A percentile compares a stretch with the other conserved stretches of the same genome.
These are phyloP conservation scores for Heliopora coerulea DNA, from an alignment of 92 coral and sea anemone species.

Conservation along the genomic window DNA sequence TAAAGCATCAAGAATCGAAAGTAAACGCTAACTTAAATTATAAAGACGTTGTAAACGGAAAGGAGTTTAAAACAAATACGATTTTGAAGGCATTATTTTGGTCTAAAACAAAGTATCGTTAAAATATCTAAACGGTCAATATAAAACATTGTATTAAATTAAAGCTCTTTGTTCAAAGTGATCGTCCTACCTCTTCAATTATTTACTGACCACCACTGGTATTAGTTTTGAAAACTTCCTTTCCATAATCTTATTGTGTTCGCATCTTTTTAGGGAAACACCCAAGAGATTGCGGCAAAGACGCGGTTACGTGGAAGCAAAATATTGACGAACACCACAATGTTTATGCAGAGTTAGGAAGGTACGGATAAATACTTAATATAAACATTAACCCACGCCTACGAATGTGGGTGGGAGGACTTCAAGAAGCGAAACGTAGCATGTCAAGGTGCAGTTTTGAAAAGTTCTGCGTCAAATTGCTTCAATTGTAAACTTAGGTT, in stretches of 20 bases:
- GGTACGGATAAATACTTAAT: slow-evolving; percentile 40
- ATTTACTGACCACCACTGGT: slow-evolving; percentile 5
- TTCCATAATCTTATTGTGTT: slow-evolving; percentile 14
- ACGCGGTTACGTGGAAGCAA: slow-evolving; percentile 64
- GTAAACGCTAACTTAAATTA: background rate
- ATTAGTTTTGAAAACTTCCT: background rate
- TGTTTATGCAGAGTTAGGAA: slow-evolving; percentile 95
- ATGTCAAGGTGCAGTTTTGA: too few species aligned
- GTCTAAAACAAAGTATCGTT: background rate
- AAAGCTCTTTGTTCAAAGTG: slow-evolving; percentile 8
- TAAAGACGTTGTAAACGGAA: too few species aligned
- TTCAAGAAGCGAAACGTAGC: too few species aligned
- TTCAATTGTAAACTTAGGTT: too few species aligned
- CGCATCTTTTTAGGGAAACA: background rate
- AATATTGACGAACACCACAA: slow-evolving; percentile 77
- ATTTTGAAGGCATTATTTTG: too few species aligned
- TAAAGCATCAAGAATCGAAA: background rate
- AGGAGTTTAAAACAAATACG: too few species aligned
- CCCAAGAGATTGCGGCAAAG: slow-evolving; percentile 24
- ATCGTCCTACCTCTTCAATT: slow-evolving; percentile 12
- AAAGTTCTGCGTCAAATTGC: too few species aligned
- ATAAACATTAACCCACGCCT: background rate
- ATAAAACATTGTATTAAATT: background rate
- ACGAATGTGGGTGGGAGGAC: background rate
- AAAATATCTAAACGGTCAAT: slow-evolving; percentile 4